Evolutionary conservation across 1,140 invertebrate genomes (phyloP).

Genomic region (Euborellia annulipes): DNA sequence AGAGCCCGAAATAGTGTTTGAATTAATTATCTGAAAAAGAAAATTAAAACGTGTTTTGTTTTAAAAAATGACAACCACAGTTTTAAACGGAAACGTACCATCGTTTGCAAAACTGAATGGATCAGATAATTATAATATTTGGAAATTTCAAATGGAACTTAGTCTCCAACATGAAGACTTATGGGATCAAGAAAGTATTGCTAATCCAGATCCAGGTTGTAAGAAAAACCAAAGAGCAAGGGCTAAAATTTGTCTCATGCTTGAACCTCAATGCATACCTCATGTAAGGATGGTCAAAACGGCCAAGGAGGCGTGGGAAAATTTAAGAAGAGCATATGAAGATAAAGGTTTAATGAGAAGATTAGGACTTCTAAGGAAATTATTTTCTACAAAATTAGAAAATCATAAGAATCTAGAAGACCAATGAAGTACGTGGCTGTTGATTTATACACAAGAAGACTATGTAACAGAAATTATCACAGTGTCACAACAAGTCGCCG

Average conservation of each 20-base stretch:
- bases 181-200: background rate
- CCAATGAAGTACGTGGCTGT: too few species aligned
- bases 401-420: background rate
- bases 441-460: background rate
- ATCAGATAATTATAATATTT: constrained; percentile 4
- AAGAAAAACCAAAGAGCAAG: constrained; percentile 4
- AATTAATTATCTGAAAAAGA: too few species aligned
- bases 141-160: constrained; percentile 3
- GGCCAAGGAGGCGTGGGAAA: background rate
- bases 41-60: too few species aligned
- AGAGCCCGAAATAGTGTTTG: too few species aligned
- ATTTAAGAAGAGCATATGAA: constrained; percentile 1
- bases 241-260: constrained; percentile 5
- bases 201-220: background rate
- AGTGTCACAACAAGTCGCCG: background rate
- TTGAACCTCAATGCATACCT: constrained; percentile 3
- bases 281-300: constrained; percentile 3
- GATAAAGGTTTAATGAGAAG: background rate
- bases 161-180: constrained; percentile 3
- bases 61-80: too few species aligned
- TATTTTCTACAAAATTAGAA: background rate
- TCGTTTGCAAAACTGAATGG: background rate
- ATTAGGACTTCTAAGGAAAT: background rate
- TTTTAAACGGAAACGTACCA: too few species aligned
- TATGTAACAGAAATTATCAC: constrained; percentile 1